Evolutionary conservation across 2,113 vertebrate species (phyloP).

Genomic region (Anhinga rufa): DNA sequence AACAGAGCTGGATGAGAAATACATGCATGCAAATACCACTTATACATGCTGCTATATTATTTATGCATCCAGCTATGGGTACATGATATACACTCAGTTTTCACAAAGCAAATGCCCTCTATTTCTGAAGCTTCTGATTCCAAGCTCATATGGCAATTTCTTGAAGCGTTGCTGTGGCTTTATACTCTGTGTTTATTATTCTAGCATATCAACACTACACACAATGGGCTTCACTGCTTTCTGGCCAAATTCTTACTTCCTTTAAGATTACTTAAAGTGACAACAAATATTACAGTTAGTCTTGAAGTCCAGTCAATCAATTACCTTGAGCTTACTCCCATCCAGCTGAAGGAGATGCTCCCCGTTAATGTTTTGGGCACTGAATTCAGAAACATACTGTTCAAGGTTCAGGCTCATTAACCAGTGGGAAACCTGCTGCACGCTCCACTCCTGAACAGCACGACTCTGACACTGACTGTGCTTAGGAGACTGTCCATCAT

Average conservation of each 20-base stretch:
- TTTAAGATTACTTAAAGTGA: not conserved
- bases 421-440: constrained; percentile 92
- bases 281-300: not conserved
- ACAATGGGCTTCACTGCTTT: not conserved
- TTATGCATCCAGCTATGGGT: not conserved
- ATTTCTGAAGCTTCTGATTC: not conserved
- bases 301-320: not conserved
- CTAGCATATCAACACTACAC: not conserved
- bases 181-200: not conserved
- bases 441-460: constrained; percentile 86
- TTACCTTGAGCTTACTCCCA: constrained; percentile 88
- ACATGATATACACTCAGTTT: not conserved
- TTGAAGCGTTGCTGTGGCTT: not conserved
- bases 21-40: not conserved
- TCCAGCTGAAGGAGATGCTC: constrained; percentile 89
- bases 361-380: constrained; percentile 87
- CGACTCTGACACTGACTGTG: constrained; percentile 82
- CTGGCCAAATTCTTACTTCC: not conserved
- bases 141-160: not conserved
- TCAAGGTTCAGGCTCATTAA: constrained; percentile 87
- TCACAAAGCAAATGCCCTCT: not conserved
- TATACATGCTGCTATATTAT: not conserved
- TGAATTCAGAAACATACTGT: constrained; percentile 90
- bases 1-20: not conserved
- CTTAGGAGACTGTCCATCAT: constrained; percentile 83